Base-by-base conservation (phyloP, 2,113 vertebrate species). In the Vulpes ferrilata region DNA sequence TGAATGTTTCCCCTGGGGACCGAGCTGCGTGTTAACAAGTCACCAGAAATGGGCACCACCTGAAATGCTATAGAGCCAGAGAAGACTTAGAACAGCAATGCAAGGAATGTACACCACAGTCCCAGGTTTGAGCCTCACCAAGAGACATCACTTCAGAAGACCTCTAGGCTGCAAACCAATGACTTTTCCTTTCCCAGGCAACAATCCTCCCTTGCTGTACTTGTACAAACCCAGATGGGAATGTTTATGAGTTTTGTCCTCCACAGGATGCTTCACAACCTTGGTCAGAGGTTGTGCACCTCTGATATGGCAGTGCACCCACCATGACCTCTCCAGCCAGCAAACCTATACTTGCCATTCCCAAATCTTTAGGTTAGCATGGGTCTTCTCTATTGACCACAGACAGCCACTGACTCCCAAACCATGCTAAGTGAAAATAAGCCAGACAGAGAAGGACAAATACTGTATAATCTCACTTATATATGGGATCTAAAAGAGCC, bases 251-350 rank as follows among this genome's bases (percentile, higher is more conserved):
- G 99, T 99, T 98, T 99, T 99, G 95, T 99, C 99, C 93, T 99
- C 99, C 95, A 99, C 99, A 97, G 99, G 97, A 94, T 0, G 99
- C 99, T 97, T 99, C 99, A 17, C 99, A 99, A 57, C 99, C 99
- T 97, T 99, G 99, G 84, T 99, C 99, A 97, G 99, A 99, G 35
- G 35, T 35, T 35, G 35, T 35, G 35, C 35, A 35, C 35, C 35
- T 35, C 35, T 35, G 35, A 97, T 99, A 99, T 0, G 99, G 99
- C 88, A 99, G 97, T 15, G 99, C 99, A 22, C 99, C 99, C 25
- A 99, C 99, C n/a, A 99, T 99, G 22, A 99, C 99, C 67, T 99
- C 99, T 0, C 99, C 99, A 0, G 99, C 99, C 9, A 99, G 99
- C 3, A 99, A 98, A 11, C 99, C 99, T 0, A 99, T 98, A 0